Evolutionary conservation across 2,113 vertebrate genomes (phyloP).

Genomic region (Sitta europaea): DNA sequence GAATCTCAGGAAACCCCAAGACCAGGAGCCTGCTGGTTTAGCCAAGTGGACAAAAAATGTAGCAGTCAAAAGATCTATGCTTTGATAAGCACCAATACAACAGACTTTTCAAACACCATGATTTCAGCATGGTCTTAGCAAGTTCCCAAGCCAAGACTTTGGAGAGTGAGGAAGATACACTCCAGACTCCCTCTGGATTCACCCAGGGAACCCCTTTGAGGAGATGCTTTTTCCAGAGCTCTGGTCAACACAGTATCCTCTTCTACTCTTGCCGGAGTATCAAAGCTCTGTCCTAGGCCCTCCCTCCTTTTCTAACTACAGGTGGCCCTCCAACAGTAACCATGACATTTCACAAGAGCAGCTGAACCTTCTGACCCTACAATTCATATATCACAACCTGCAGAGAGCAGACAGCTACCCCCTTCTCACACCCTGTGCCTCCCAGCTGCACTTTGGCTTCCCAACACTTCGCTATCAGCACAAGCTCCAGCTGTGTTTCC

Average conservation of each 20-base stretch:
- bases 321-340: background rate
- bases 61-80: background rate
- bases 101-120: background rate
- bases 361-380: background rate
- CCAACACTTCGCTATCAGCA: background rate
- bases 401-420: background rate
- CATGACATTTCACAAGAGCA: background rate
- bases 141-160: background rate
- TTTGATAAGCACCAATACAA: background rate
- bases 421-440: background rate
- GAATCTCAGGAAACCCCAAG: background rate
- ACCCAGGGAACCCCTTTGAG: background rate
- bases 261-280: background rate
- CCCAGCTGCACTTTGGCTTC: background rate
- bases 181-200: background rate
- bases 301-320: background rate
- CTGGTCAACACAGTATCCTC: background rate
- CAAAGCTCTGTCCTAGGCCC: background rate
- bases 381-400: rapidly evolving
- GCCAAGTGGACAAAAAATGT: background rate
- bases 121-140: background rate
- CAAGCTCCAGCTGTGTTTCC: background rate
- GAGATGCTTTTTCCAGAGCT: background rate
- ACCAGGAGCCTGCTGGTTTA: background rate
- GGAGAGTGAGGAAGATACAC: background rate